phyloP scores from a whole-genome alignment of 2,113 vertebrate genomes.

The Elanoides forficatus region DNA sequence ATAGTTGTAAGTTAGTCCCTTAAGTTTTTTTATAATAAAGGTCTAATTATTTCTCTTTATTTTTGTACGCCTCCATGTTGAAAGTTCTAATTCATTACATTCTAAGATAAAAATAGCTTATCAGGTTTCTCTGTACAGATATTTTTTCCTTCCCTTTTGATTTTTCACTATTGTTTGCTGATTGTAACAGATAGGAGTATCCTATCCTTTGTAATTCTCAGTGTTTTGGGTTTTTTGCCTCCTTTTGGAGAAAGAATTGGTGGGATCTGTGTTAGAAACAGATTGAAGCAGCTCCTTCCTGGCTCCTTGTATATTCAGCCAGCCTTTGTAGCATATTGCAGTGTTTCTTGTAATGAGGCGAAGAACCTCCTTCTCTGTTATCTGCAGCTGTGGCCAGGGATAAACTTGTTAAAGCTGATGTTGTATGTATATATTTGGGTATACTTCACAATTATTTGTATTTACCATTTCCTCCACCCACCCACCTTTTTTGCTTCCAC shows the following conservation, averaged over 20 bases:
- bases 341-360: not conserved
- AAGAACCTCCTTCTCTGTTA: not conserved
- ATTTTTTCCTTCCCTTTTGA: not conserved
- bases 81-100: not conserved
- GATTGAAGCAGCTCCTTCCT: not conserved
- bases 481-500: not conserved
- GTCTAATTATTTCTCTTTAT: not conserved
- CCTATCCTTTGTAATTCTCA: not conserved
- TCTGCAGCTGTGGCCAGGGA: not conserved
- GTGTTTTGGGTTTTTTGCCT: not conserved
- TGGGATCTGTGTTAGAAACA: not conserved
- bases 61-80: not conserved
- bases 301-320: not conserved
- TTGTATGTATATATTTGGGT: not conserved
- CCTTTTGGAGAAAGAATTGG: not conserved
- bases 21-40: not conserved
- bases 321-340: not conserved
- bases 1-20: not conserved
- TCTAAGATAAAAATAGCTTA: not conserved
- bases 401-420: not conserved
- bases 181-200: not conserved
- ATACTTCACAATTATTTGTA: not conserved
- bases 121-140: not conserved
- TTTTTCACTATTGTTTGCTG: not conserved
- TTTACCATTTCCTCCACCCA: not conserved